phyloP scores from a whole-genome alignment of 2,113 vertebrate species.

The Entelurus aequoreus region DNA sequence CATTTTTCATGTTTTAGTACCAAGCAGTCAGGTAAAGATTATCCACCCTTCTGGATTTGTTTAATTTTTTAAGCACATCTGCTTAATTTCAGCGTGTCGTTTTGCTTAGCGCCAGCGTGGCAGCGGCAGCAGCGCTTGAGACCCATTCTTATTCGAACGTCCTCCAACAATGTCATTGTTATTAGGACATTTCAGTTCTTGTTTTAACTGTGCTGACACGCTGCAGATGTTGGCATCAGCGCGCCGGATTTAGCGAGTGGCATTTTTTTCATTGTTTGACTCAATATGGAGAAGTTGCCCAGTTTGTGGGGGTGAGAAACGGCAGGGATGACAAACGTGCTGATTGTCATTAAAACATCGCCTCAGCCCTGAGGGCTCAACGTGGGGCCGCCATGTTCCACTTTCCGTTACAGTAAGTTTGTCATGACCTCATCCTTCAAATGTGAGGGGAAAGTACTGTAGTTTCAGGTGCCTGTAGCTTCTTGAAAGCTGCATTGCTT shows the following conservation, averaged over 20 bases:
- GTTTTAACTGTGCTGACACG: slow-evolving; percentile 89
- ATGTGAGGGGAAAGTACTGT: slow-evolving; percentile 52
- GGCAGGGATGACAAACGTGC: slow-evolving; percentile 74
- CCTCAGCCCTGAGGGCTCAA: slow-evolving; percentile 61
- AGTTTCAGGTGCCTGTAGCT: slow-evolving; percentile 39
- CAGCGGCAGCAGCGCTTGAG: slow-evolving; percentile 69
- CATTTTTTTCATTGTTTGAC: slow-evolving; percentile 91
- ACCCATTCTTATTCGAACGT: slow-evolving; percentile 71
- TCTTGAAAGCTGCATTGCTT: slow-evolving; percentile 22
- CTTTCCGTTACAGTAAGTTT: slow-evolving; percentile 55
- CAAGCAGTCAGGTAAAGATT: slow-evolving; percentile 84
- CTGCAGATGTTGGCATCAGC: slow-evolving; percentile 91
- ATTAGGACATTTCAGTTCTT: slow-evolving; percentile 77
- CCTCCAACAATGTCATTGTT: slow-evolving; percentile 73
- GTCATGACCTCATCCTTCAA: slow-evolving; percentile 36
- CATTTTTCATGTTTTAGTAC: slow-evolving; percentile 98
- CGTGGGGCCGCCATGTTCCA: slow-evolving; percentile 48
- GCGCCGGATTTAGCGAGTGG: slow-evolving; percentile 72
- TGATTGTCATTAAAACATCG: slow-evolving; percentile 77
- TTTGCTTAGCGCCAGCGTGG: slow-evolving; percentile 67
- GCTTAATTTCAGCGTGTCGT: slow-evolving; percentile 98
- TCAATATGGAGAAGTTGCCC: slow-evolving; percentile 95
- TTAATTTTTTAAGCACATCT: slow-evolving; percentile 91
- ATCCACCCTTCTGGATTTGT: slow-evolving; percentile 90
- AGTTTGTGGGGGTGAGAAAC: slow-evolving; percentile 75